Percentiles rank a stretch among this genome's conserved stretches.
Evolutionary conservation across 64 coral and sea anemone genomes (phyloP).

Genomic region (Exaiptasia diaphana): DNA sequence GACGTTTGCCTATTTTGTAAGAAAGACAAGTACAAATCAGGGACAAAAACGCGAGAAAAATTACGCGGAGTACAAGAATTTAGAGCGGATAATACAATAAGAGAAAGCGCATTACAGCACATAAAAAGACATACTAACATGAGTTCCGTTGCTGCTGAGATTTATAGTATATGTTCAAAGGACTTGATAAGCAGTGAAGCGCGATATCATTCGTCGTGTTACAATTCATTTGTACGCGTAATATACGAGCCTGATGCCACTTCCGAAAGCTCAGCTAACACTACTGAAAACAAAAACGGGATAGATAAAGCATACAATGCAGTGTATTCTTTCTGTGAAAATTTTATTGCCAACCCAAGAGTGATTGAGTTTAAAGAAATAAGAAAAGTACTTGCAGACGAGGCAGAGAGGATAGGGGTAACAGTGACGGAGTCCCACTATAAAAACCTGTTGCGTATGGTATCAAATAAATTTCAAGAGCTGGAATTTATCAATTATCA

Average conservation of each 20-base stretch:
- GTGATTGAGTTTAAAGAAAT: constrained; percentile 41
- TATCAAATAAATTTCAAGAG: constrained; percentile 55
- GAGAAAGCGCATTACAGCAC: constrained; percentile 36
- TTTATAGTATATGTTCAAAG: constrained; percentile 51
- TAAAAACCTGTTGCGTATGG: constrained; percentile 39
- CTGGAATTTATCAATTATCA: constrained; percentile 56
- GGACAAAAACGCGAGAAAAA: not conserved
- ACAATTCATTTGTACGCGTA: constrained; percentile 23
- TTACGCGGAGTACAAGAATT: constrained; percentile 14
- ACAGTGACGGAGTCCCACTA: constrained; percentile 43
- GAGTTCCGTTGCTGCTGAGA: constrained; percentile 43
- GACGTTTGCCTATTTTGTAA: constrained; percentile 36
- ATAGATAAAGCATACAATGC: constrained; percentile 3
- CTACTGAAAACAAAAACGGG: not conserved
- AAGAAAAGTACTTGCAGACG: constrained; percentile 30
- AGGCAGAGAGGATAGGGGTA: constrained; percentile 40
- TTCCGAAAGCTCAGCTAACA: not conserved
- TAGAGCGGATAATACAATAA: constrained; percentile 24
- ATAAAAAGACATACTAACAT: constrained; percentile 26
- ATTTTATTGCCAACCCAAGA: constrained; percentile 21
- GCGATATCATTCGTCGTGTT: constrained; percentile 49
- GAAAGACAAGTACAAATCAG: not conserved
- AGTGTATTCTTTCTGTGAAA: constrained; percentile 30
- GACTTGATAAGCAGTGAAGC: constrained; percentile 69
- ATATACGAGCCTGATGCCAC: not conserved